Conservation (phyloP, 1,140 invertebrate genomes). For the Oreohelix idahoensis region DNA sequence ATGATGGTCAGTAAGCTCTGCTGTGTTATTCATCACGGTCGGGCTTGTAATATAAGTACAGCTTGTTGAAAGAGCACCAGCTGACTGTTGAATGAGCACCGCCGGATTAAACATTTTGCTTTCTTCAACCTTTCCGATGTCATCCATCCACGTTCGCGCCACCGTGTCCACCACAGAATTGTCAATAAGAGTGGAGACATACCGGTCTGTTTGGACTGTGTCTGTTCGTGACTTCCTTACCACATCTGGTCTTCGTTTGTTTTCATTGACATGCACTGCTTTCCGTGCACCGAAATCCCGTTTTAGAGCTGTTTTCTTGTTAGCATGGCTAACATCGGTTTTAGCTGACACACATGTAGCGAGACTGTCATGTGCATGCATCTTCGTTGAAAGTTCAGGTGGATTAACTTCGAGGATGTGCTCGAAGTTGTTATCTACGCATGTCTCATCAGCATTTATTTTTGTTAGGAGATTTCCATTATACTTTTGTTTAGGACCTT, state of each 20-base stretch:
- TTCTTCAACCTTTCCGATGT: not conserved
- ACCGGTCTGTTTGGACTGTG: not conserved
- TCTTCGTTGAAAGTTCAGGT: not conserved
- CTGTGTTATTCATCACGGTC: not conserved
- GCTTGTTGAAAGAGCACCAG: not conserved
- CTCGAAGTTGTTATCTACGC: not conserved
- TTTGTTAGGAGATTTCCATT: not conserved
- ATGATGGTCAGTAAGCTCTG: not conserved
- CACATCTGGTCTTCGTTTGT: not conserved
- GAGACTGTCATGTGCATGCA: not conserved
- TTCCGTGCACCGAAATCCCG: not conserved
- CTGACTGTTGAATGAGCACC: not conserved
- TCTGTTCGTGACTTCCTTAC: constrained; percentile 1
- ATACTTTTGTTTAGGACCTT: not conserved
- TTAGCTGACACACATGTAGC: not conserved
- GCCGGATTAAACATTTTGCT: not conserved
- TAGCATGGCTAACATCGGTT: not conserved
- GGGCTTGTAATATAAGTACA: not conserved
- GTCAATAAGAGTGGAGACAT: not conserved
- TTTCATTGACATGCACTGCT: not conserved
- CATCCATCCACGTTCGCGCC: not conserved
- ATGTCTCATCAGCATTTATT: not conserved
- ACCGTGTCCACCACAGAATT: not conserved
- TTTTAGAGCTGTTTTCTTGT: too few relatives aligned
- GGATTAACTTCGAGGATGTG: not conserved